phyloP scores from a whole-genome alignment of 2,113 vertebrate genomes.

The Acinonyx jubatus region DNA sequence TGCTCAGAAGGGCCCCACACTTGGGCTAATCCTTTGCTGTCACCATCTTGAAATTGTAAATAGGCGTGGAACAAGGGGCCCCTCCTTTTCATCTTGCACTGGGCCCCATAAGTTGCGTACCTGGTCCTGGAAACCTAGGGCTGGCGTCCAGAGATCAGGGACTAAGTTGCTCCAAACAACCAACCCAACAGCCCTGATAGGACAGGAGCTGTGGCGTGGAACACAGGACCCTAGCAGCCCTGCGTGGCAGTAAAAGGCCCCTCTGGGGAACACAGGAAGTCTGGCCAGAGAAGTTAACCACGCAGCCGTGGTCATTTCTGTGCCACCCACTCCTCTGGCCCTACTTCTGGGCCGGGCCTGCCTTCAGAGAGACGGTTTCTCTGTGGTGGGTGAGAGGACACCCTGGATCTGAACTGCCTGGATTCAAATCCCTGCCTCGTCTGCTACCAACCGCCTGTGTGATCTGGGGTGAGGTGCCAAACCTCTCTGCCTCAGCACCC shows the following conservation, averaged over 20 bases:
- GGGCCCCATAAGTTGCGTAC: neutral
- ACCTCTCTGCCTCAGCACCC: neutral
- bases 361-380: neutral
- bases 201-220: neutral
- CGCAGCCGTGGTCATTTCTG: neutral
- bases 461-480: neutral
- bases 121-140: neutral
- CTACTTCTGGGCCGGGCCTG: neutral
- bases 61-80: neutral
- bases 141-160: neutral
- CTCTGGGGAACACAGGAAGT: neutral
- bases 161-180: neutral
- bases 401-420: neutral
- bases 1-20: neutral
- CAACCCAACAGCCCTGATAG: too few relatives aligned
- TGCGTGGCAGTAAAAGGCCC: neutral
- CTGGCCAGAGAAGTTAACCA: neutral
- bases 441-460: neutral
- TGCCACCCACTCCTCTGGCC: neutral
- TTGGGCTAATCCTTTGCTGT: neutral
- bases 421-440: neutral
- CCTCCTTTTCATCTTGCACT: neutral
- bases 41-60: neutral
- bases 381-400: fast-evolving
- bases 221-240: neutral